Percentiles rank a stretch among this genome's conserved stretches.
phyloP scores from a whole-genome alignment of 2,888 invertebrate genomes.

The Patella ulyssiponensis region DNA sequence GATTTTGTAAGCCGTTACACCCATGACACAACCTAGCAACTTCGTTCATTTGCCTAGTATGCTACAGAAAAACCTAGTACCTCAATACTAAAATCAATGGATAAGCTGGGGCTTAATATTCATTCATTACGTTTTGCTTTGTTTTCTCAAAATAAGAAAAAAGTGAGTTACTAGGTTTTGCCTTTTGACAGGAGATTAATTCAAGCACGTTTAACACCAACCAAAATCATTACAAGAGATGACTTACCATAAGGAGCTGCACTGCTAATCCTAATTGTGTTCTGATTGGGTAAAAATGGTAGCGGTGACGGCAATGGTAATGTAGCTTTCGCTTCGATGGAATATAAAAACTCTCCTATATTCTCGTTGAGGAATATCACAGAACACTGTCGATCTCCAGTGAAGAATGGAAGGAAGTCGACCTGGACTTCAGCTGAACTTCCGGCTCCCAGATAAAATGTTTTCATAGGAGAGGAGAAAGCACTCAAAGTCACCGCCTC shows the following conservation, averaged over 20 bases:
- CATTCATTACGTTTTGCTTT: no score
- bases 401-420: slow-evolving; percentile 69
- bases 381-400: slow-evolving; percentile 67
- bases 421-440: slow-evolving; percentile 58
- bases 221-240: background rate
- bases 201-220: no score
- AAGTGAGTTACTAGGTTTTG: no score
- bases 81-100: no score
- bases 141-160: no score
- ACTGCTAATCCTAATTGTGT: slow-evolving; percentile 67
- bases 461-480: slow-evolving; percentile 58
- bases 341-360: slow-evolving; percentile 71
- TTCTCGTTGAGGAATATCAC: slow-evolving; percentile 67
- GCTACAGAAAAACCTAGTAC: no score
- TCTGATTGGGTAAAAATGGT: slow-evolving; percentile 58
- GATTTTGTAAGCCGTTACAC: no score
- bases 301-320: slow-evolving; percentile 64
- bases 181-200: no score
- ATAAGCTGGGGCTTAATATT: no score
- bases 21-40: no score
- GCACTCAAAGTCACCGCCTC: slow-evolving; percentile 58
- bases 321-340: slow-evolving; percentile 65
- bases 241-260: slow-evolving; percentile 66
- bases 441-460: slow-evolving; percentile 55
- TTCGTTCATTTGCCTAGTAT: no score